Base-by-base conservation (phyloP, 2,888 invertebrate species). In the Agriopis aurantiaria region DNA sequence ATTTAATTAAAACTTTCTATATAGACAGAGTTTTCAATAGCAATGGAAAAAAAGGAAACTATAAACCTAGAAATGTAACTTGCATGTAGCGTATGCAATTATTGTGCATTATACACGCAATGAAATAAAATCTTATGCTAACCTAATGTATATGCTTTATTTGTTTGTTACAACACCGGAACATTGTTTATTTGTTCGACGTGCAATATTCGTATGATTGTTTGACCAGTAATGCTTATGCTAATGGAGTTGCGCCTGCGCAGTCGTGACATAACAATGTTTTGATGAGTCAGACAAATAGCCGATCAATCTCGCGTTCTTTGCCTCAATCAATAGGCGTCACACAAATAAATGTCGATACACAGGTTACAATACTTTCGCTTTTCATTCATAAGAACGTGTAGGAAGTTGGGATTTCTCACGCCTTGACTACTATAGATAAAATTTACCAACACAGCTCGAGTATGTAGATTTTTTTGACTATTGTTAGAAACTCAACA, bases 211-310 rank as follows among this genome's bases (percentile, higher is more conserved):
- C 58, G 74, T 69, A 70, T 49, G 69, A 62, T 67, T 63, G 75
- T 72, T 73, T 78, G 75, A 72, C 72, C 72, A 68, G 55, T 51
- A 53, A 49, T 71, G 73, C 68, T 81, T 79, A 82, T 80, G 80
- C 74, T 75, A 73, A 78, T 76, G 59, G 51, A 57, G 51, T 40
- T 23, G 59, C 58, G 41, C 53, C 41, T 53, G 46, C 41, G 8
- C n/a, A 55, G 17, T 70, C 70, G 59, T 85, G 82, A 84, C 72
- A 80, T 75, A 86, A 83, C 74, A 73, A 69, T 83, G 76, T 83
- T 84, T 68, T 85, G 83, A 81, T 82, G 83, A 83, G 55, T 85
- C 80, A 79, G 75, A 61, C 56, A 69, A 76, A 75, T 74, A 67
- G 65, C 55, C 73, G 73, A 79, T 80, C 76, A 65, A 76, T 77